Conservation (phyloP, 2,888 invertebrate species). For the Phaonia tiefii region DNA sequence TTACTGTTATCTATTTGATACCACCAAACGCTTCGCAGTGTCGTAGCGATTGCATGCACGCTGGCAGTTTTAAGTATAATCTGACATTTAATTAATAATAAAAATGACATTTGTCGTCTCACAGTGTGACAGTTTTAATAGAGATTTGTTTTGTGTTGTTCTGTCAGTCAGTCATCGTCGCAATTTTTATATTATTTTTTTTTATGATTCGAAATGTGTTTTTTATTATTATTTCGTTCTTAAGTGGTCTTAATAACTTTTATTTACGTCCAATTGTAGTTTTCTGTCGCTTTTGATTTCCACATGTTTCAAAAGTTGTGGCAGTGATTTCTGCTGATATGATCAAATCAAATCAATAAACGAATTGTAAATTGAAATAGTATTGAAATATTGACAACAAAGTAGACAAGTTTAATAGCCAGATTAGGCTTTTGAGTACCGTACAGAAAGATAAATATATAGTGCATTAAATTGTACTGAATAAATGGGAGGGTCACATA, state of each 20-base stretch:
- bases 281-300: conserved; percentile 1
- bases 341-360: conserved; percentile 49
- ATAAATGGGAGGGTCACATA: no score
- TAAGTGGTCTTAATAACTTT: conserved; percentile 46
- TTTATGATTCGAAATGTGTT: conserved; percentile 6
- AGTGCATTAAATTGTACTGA: no score
- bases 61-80: conserved; percentile 71
- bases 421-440: no score
- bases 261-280: conserved; percentile 11
- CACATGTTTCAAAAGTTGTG: conserved; percentile 23
- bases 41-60: conserved; percentile 28
- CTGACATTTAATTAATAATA: conserved; percentile 79
- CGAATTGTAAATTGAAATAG: conserved; percentile 14
- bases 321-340: conserved; percentile 41
- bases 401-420: no score
- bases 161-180: neutral
- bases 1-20: no score
- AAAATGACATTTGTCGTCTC: conserved; percentile 77
- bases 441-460: no score
- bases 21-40: no score
- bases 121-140: conserved; percentile 76
- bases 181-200: no score
- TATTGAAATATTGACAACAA: neutral
- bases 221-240: no score
- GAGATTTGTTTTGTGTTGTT: conserved; percentile 71